Conservation (phyloP, 2,888 invertebrate genomes). For the Geophilus truncorum region DNA sequence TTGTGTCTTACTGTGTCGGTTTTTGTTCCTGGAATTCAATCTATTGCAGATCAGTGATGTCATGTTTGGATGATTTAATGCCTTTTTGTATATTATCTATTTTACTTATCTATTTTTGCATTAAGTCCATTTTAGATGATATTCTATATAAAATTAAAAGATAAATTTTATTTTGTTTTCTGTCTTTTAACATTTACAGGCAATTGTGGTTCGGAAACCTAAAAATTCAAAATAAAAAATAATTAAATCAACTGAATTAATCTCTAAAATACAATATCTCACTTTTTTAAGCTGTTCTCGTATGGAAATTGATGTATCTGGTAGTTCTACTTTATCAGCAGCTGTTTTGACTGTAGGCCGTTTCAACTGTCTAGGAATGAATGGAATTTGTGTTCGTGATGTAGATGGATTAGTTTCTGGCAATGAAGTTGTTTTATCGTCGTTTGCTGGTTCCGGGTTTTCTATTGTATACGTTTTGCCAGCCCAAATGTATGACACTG, state of each 20-base stretch:
- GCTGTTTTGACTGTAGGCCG: background rate
- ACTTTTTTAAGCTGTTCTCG: background rate
- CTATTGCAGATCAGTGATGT: background rate
- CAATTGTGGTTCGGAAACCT: background rate
- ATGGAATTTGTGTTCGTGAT: background rate
- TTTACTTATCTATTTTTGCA: background rate
- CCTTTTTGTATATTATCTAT: background rate
- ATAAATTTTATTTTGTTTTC: background rate
- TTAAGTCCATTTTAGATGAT: background rate
- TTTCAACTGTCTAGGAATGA: slow-evolving; percentile 27
- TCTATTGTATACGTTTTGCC: slow-evolving; percentile 34
- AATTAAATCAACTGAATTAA: background rate
- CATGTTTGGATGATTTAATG: background rate
- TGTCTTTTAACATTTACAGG: background rate
- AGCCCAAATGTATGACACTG: slow-evolving; percentile 36
- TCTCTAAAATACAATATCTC: background rate
- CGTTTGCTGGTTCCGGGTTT: background rate
- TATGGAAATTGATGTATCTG: background rate
- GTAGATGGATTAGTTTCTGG: background rate
- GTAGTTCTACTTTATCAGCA: background rate
- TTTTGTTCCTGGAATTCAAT: background rate
- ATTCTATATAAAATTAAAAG: background rate
- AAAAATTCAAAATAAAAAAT: background rate
- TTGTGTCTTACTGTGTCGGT: background rate
- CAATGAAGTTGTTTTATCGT: background rate